Evolutionary conservation across 2,888 invertebrate species (phyloP).

Genomic region (Chromoteleia sp.): DNA sequence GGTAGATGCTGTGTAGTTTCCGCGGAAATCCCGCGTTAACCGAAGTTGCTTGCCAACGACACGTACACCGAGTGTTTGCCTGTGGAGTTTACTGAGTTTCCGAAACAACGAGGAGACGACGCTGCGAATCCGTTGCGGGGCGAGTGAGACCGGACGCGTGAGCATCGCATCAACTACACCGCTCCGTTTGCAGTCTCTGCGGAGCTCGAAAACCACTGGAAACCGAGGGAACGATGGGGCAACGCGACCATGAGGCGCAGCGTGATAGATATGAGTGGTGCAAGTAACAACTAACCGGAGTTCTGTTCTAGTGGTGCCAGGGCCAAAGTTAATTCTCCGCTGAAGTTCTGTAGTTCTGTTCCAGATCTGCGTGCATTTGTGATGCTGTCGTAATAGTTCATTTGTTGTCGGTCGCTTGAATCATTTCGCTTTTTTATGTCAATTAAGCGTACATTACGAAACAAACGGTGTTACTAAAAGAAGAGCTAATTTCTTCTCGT

Average conservation of each 20-base stretch:
- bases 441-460: constrained; percentile 1
- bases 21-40: constrained; percentile 74
- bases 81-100: constrained; percentile 74
- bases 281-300: constrained; percentile 78
- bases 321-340: constrained; percentile 77
- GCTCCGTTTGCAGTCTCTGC: constrained; percentile 54
- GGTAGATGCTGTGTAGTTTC: constrained; percentile 74
- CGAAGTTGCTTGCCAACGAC: constrained; percentile 82
- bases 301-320: constrained; percentile 75
- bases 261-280: constrained; percentile 80
- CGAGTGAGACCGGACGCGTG: constrained; percentile 19
- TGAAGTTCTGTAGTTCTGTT: constrained; percentile 62
- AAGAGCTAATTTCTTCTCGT: too few relatives aligned
- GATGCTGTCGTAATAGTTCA: constrained; percentile 40
- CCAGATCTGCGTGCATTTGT: constrained; percentile 37
- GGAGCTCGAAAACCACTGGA: constrained; percentile 57
- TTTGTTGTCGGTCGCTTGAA: constrained; percentile 1
- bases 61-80: constrained; percentile 77
- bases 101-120: constrained; percentile 42
- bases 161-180: constrained; percentile 58
- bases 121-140: not conserved
- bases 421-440: not conserved
- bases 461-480: not conserved
- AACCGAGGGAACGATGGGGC: constrained; percentile 47
- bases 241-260: constrained; percentile 50